Evolutionary conservation across 2,888 invertebrate genomes (phyloP).

Genomic region (Melikaiella ostensackeni): DNA sequence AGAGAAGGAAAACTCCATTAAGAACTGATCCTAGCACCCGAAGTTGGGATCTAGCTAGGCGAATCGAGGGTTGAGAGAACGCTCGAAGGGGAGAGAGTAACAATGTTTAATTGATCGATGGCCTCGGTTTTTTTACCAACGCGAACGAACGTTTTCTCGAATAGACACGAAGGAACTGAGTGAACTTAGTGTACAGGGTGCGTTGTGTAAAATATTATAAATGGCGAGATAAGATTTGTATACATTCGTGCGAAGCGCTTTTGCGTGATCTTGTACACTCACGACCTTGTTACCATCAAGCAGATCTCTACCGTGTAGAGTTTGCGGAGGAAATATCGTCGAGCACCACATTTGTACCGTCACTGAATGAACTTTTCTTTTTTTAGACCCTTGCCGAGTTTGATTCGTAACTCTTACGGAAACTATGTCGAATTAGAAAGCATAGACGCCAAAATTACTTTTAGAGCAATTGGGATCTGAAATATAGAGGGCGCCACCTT

Average conservation of each 20-base stretch:
- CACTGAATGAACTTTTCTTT: constrained; percentile 11
- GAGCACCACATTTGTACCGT: constrained; percentile 59
- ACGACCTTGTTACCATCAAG: constrained; percentile 43
- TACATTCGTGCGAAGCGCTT: constrained; percentile 58
- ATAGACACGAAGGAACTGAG: constrained; percentile 37
- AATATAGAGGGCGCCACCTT: not conserved
- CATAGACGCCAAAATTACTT: not conserved
- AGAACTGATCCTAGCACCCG: constrained; percentile 70
- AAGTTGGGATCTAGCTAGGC: constrained; percentile 43
- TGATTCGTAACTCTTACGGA: not conserved
- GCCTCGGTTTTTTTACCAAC: constrained; percentile 4
- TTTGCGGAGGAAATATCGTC: constrained; percentile 48
- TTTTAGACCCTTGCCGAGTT: not conserved
- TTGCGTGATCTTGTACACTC: constrained; percentile 53
- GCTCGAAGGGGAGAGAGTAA: constrained; percentile 48
- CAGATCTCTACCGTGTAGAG: constrained; percentile 69
- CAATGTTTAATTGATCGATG: constrained; percentile 40
- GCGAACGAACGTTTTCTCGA: constrained; percentile 7
- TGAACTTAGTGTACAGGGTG: constrained; percentile 60
- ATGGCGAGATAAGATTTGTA: constrained; percentile 66
- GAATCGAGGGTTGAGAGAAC: constrained; percentile 34
- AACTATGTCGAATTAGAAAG: constrained; percentile 1
- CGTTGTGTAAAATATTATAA: constrained; percentile 63
- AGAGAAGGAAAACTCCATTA: constrained; percentile 71
- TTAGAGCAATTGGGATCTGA: not conserved